phyloP scores from a whole-genome alignment of 1,140 invertebrate species.

The Portunus trituberculatus region DNA sequence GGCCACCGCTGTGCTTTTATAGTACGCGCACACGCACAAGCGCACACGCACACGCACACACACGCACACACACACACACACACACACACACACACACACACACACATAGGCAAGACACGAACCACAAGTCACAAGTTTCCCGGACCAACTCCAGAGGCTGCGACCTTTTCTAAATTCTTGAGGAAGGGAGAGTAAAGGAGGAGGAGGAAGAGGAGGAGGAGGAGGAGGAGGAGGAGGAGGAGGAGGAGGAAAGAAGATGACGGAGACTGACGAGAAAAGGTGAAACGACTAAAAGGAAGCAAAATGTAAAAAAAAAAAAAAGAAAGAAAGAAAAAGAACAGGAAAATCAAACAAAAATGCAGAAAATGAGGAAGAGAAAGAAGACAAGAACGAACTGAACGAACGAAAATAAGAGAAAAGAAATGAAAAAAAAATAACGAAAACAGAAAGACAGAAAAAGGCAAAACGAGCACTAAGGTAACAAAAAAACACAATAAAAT shows the following conservation, averaged over 20 bases:
- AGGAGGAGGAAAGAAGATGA: background rate
- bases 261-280: background rate
- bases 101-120: background rate
- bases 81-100: constrained; percentile 20
- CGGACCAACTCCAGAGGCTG: background rate
- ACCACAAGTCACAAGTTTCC: background rate
- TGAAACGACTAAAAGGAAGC: too few relatives aligned
- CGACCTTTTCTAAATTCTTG: background rate
- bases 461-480: background rate
- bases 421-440: background rate
- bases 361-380: background rate
- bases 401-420: background rate
- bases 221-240: background rate
- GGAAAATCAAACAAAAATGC: background rate
- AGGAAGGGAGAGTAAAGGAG: background rate
- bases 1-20: too few relatives aligned
- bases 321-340: background rate
- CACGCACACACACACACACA: constrained; percentile 9
- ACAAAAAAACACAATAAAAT: background rate
- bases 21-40: too few relatives aligned
- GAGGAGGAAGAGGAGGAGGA: too few relatives aligned
- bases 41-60: background rate
- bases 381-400: background rate
- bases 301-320: too few relatives aligned
- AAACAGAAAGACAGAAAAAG: background rate